Evolutionary conservation across 2,113 vertebrate genomes (phyloP).

Genomic region (Shinisaurus crocodilurus): DNA sequence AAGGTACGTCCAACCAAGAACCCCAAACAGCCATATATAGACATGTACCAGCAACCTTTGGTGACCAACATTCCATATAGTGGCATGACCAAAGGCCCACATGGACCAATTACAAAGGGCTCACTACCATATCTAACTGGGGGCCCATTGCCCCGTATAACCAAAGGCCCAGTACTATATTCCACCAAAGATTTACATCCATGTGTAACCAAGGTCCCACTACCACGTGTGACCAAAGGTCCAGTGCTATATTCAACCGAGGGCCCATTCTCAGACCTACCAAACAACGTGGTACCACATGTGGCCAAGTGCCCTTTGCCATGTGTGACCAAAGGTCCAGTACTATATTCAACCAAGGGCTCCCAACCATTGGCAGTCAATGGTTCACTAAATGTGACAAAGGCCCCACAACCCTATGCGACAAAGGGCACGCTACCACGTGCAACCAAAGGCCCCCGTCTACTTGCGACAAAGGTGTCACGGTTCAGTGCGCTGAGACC

Average conservation of each 20-base stretch:
- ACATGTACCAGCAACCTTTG: not conserved
- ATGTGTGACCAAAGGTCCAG: not conserved
- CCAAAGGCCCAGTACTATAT: not conserved
- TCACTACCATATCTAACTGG: not conserved
- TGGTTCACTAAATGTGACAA: not conserved
- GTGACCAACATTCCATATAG: not conserved
- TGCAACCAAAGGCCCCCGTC: not conserved
- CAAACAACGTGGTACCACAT: not conserved
- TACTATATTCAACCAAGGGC: not conserved
- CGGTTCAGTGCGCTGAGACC: not conserved
- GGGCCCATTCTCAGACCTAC: not conserved
- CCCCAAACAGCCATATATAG: not conserved
- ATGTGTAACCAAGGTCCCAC: not conserved
- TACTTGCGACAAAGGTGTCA: not conserved
- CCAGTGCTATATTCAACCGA: not conserved
- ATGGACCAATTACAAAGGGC: not conserved
- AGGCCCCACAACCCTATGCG: accelerated
- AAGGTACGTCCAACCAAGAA: not conserved
- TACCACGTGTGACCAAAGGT: not conserved
- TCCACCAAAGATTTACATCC: not conserved
- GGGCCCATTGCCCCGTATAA: not conserved
- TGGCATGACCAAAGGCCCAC: not conserved
- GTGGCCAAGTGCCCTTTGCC: not conserved
- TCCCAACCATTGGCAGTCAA: not conserved
- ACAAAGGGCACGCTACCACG: not conserved